These are phyloP conservation scores for Enteromius afrohamiltoni DNA, from an alignment of 2,797 vertebrate genomes.

Conservation along the genomic window DNA sequence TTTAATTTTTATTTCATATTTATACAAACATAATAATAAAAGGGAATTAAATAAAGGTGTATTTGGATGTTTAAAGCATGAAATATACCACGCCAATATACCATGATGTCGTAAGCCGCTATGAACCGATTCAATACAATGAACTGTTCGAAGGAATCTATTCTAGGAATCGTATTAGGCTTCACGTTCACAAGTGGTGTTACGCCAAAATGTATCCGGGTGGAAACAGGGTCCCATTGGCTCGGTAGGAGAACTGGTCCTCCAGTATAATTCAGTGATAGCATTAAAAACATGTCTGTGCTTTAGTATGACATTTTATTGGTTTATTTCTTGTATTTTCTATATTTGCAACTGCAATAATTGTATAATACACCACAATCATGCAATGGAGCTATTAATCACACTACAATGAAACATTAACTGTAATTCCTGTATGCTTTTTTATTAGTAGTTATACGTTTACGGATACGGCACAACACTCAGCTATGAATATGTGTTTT, in stretches of 20 bases:
- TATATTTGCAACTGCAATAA: not conserved
- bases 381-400: not conserved
- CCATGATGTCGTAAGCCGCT: not conserved
- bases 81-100: not conserved
- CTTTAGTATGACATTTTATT: not conserved
- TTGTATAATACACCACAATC: not conserved
- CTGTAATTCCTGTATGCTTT: not conserved
- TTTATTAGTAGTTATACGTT: constrained; percentile 1
- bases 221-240: constrained; percentile 28
- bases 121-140: not conserved
- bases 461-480: not conserved
- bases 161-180: not conserved
- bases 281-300: not conserved
- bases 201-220: constrained; percentile 61
- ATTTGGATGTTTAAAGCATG: not conserved
- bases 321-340: constrained; percentile 1
- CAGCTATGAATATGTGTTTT: constrained; percentile 12
- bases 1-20: too few relatives aligned
- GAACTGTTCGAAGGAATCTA: not conserved
- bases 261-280: too few relatives aligned
- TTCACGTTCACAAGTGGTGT: constrained; percentile 43
- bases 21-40: not conserved
- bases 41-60: not conserved
- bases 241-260: constrained; percentile 42
- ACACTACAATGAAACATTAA: constrained; percentile 6